Evolutionary conservation across 2,113 vertebrate genomes (phyloP).

Genomic region (Barbus barbus): DNA sequence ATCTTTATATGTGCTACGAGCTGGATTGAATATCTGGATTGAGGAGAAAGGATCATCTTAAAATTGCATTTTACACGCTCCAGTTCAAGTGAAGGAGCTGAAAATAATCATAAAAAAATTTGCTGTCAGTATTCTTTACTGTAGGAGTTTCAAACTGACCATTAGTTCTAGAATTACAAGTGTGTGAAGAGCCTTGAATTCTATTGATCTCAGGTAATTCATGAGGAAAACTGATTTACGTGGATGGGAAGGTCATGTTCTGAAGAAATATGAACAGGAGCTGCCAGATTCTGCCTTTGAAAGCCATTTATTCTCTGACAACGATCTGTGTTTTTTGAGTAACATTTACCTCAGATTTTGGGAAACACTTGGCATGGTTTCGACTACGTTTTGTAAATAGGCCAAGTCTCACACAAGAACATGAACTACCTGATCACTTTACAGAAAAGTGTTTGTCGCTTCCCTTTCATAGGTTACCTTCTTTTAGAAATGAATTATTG

Average conservation of each 20-base stretch:
- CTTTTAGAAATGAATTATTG: not conserved
- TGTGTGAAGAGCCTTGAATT: not conserved
- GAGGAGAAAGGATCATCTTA: not conserved
- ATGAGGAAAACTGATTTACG: not conserved
- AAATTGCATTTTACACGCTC: not conserved
- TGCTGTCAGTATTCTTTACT: not conserved
- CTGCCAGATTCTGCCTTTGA: too few species aligned
- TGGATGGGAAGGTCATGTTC: not conserved
- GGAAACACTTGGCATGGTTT: not conserved
- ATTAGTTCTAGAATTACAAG: not conserved
- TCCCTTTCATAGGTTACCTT: not conserved
- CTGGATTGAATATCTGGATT: not conserved
- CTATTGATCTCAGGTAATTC: not conserved
- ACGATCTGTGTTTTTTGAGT: not conserved
- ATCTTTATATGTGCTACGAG: not conserved
- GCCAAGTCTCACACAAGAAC: not conserved
- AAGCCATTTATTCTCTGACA: not conserved
- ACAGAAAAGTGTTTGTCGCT: not conserved
- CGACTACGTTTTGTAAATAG: not conserved
- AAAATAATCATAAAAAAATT: not conserved
- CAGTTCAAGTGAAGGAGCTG: not conserved
- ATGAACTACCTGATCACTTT: not conserved
- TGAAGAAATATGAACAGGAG: constrained; percentile 7
- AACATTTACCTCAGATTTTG: not conserved
- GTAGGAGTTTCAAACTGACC: not conserved